Percentiles rank a stretch among this genome's conserved stretches.
These are phyloP conservation scores for Sebastes matsubarae DNA, from an alignment of 2,797 vertebrate genomes.

Conservation along the genomic window DNA sequence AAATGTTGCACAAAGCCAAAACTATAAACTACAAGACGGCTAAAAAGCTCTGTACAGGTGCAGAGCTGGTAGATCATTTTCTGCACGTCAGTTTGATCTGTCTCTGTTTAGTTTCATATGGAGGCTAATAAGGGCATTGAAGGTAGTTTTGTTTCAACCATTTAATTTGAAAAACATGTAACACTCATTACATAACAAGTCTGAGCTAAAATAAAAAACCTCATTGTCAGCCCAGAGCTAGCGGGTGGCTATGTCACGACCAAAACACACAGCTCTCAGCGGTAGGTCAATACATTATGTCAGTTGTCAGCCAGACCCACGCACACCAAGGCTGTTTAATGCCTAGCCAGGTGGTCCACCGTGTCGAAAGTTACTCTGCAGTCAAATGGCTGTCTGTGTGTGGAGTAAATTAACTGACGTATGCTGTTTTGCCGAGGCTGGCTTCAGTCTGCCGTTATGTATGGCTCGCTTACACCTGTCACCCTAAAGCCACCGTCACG, in stretches of 20 bases:
- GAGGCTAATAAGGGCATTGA: not conserved
- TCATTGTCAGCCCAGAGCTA: conserved; percentile 14
- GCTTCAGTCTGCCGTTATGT: conserved; percentile 20
- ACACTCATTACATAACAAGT: conserved; percentile 36
- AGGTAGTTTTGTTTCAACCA: conserved; percentile 18
- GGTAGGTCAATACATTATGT: conserved; percentile 57
- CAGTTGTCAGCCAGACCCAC: conserved; percentile 43
- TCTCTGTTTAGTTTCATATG: conserved; percentile 1
- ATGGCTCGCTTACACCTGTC: conserved; percentile 38
- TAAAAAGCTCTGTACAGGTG: not conserved
- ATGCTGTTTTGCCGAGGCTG: conserved; percentile 39
- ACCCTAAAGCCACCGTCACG: conserved; percentile 1
- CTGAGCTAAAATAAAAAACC: conserved; percentile 44
- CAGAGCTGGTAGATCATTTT: not conserved
- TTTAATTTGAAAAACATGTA: conserved; percentile 40
- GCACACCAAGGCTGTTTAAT: conserved; percentile 23
- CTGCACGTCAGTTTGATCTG: not conserved
- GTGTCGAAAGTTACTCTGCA: conserved; percentile 22
- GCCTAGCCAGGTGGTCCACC: conserved; percentile 48
- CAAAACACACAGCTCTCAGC: conserved; percentile 30
- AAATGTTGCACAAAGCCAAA: not conserved
- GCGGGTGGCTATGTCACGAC: conserved; percentile 28
- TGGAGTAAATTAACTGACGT: conserved; percentile 23
- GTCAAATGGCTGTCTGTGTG: conserved; percentile 24
- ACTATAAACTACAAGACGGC: not conserved